A percentile compares a stretch with the other conserved stretches of the same genome.
phyloP scores from a whole-genome alignment of 2,113 vertebrate species.

The Platichthys stellatus region DNA sequence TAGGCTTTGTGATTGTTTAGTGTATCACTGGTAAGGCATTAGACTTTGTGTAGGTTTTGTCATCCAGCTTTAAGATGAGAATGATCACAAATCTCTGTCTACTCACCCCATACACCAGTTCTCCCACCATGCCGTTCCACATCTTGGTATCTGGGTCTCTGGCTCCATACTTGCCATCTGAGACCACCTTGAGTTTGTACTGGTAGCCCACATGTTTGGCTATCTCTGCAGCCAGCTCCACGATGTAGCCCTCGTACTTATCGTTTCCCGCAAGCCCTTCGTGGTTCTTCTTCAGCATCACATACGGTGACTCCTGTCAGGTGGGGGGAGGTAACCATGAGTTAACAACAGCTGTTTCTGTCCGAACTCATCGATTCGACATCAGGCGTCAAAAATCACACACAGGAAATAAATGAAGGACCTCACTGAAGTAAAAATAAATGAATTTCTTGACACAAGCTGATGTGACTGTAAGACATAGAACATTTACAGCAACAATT shows the following conservation, averaged over 20 bases:
- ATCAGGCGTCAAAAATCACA: neutral
- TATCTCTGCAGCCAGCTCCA: constrained; percentile 96
- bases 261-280: constrained; percentile 93
- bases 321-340: neutral
- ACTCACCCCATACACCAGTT: constrained; percentile 94
- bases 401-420: neutral
- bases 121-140: constrained; percentile 99
- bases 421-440: neutral
- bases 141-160: constrained; percentile 93
- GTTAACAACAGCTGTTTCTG: neutral
- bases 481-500: constrained; percentile 23
- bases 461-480: neutral
- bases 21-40: neutral
- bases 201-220: constrained; percentile 97
- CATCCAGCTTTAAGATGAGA: neutral
- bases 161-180: constrained; percentile 96
- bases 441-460: constrained; percentile 7
- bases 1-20: neutral
- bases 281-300: constrained; percentile 98
- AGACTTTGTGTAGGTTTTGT: neutral
- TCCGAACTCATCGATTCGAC: neutral
- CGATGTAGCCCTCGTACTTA: constrained; percentile 96
- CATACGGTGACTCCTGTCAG: constrained; percentile 94
- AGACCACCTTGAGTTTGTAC: constrained; percentile 94
- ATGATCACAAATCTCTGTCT: constrained; percentile 6